Evolutionary conservation across 2,888 invertebrate genomes (phyloP).

Genomic region (Therioaphis trifolii): DNA sequence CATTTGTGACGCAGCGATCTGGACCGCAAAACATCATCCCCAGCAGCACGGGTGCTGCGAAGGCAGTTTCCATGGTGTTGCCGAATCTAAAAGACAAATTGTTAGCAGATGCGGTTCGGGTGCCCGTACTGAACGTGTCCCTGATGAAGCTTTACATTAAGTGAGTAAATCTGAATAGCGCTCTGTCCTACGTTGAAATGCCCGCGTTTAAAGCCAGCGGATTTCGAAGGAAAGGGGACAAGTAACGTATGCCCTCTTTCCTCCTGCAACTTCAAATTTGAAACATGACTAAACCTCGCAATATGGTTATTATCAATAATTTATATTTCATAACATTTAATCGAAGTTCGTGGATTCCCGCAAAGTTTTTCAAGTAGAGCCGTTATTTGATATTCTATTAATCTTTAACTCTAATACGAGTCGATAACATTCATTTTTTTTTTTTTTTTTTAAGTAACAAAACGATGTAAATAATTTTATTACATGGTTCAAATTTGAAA

Average conservation of each 20-base stretch:
- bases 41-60: slow-evolving; percentile 77
- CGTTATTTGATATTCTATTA: too few relatives aligned
- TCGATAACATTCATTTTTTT: too few relatives aligned
- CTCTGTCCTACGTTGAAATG: too few relatives aligned
- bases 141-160: slow-evolving; percentile 81
- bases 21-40: slow-evolving; percentile 75
- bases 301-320: neutral
- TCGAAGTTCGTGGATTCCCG: too few relatives aligned
- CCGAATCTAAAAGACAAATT: slow-evolving; percentile 82
- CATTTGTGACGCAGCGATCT: neutral
- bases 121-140: slow-evolving; percentile 84
- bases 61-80: slow-evolving; percentile 85
- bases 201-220: too few relatives aligned
- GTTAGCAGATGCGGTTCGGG: slow-evolving; percentile 84
- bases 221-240: too few relatives aligned
- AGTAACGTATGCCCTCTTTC: neutral
- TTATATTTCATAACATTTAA: neutral
- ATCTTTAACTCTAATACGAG: too few relatives aligned
- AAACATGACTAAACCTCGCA: neutral
- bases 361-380: too few relatives aligned
- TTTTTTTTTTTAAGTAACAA: too few relatives aligned
- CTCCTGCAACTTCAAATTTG: too few relatives aligned
- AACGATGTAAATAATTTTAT: too few relatives aligned
- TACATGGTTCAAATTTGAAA: too few relatives aligned
- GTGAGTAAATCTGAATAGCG: slow-evolving; percentile 67